phyloP scores from a whole-genome alignment of 2,888 invertebrate species.

The Mycalesis mineus region DNA sequence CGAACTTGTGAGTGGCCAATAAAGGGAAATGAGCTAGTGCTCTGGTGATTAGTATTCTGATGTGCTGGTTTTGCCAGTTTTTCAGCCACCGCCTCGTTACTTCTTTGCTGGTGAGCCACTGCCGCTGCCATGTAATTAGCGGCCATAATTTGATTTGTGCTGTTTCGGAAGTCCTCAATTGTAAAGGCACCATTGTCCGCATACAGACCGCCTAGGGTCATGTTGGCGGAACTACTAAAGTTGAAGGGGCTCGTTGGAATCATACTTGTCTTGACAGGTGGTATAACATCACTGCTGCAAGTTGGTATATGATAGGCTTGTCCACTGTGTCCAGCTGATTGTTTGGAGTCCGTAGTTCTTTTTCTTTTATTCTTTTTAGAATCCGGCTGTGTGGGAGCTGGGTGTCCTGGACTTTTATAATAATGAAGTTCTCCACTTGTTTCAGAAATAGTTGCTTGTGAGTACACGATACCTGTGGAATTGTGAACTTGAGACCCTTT shows the following conservation, averaged over 20 bases:
- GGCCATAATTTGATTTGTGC: conserved; percentile 80
- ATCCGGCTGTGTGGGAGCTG: conserved; percentile 44
- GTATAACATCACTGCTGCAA: conserved; percentile 70
- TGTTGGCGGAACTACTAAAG: conserved; percentile 84
- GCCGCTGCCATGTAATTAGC: conserved; percentile 73
- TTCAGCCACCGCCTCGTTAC: conserved; percentile 52
- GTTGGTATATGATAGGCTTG: conserved; percentile 79
- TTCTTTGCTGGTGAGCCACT: conserved; percentile 67
- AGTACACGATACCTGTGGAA: conserved; percentile 53
- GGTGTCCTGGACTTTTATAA: conserved; percentile 52
- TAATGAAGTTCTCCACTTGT: conserved; percentile 56
- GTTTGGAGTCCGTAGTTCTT: conserved; percentile 53
- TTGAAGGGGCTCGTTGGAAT: conserved; percentile 91
- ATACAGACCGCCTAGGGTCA: conserved; percentile 78
- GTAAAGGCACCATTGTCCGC: conserved; percentile 82
- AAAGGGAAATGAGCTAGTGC: conserved; percentile 77
- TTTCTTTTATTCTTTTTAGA: conserved; percentile 61
- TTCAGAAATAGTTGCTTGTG: conserved; percentile 51
- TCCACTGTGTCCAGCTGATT: conserved; percentile 53
- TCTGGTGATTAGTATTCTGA: conserved; percentile 57
- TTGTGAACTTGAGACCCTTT: conserved; percentile 60
- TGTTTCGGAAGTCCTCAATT: conserved; percentile 81
- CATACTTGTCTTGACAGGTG: conserved; percentile 76
- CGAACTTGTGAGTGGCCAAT: conserved; percentile 79
- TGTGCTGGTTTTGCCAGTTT: conserved; percentile 71